phyloP scores from a whole-genome alignment of 2,797 vertebrate species.

The Momotus momota region DNA sequence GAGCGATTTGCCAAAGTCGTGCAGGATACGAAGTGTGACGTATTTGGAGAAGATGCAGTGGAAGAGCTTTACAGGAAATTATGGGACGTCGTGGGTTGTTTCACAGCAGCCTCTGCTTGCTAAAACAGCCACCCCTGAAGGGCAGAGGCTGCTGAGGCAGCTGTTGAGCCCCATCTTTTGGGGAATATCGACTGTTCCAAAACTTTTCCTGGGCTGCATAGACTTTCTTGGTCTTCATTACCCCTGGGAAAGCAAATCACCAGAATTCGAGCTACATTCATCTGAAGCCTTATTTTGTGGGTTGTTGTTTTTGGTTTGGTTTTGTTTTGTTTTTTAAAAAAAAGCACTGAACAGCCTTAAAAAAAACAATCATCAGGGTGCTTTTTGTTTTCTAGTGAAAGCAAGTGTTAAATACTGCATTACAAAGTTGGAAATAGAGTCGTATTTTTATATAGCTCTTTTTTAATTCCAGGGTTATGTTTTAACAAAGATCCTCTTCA shows the following conservation, averaged over 20 bases:
- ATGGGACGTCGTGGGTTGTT: background rate
- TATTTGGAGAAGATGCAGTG: accelerated
- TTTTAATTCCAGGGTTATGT: conserved; percentile 9
- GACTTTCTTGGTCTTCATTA: background rate
- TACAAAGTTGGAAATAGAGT: background rate
- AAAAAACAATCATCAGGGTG: background rate
- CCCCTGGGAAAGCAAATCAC: background rate
- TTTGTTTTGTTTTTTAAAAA: background rate
- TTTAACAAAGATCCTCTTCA: conserved; percentile 25
- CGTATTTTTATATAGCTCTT: background rate
- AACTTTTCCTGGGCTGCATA: background rate
- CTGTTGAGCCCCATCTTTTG: background rate
- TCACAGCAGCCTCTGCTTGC: background rate
- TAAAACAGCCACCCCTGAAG: background rate
- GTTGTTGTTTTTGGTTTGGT: no score
- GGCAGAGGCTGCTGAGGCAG: background rate
- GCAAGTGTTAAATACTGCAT: conserved; percentile 14
- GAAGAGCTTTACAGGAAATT: background rate
- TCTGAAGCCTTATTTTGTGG: background rate
- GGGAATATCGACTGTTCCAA: background rate
- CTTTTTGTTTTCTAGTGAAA: background rate
- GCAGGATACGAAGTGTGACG: background rate
- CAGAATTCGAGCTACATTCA: background rate
- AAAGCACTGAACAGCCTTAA: background rate
- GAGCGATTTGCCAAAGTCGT: background rate